These are phyloP conservation scores for Cuculus canorus DNA, from an alignment of 2,797 vertebrate species.

Conservation along the genomic window DNA sequence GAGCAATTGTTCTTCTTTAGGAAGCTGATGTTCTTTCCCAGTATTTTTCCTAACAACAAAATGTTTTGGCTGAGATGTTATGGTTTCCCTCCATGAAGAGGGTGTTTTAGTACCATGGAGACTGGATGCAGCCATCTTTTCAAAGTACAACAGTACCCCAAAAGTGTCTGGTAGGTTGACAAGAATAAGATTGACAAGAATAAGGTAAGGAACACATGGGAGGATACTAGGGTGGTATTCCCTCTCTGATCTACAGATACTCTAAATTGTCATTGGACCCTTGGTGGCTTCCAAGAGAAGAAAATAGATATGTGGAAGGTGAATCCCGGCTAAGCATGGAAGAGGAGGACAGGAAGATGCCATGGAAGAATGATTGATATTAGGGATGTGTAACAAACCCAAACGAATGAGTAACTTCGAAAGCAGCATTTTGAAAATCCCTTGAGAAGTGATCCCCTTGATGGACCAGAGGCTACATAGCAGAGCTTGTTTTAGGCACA, in stretches of 20 bases:
- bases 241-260: neutral
- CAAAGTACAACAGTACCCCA: neutral
- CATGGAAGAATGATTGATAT: neutral
- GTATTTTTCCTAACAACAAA: neutral
- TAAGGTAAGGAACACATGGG: neutral
- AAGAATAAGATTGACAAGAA: neutral
- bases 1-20: neutral
- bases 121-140: neutral
- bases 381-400: neutral
- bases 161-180: neutral
- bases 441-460: neutral
- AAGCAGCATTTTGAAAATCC: neutral
- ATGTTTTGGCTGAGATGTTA: neutral
- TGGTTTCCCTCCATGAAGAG: neutral
- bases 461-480: neutral
- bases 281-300: neutral
- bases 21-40: conserved; percentile 15
- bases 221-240: neutral
- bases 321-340: neutral
- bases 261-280: neutral
- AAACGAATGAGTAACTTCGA: neutral
- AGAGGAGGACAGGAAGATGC: neutral
- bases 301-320: neutral
- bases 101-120: neutral
- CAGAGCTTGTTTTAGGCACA: neutral